Percentiles rank a stretch among this genome's conserved stretches.
Conservation (phyloP, 2,113 vertebrate species). For the Oreochromis niloticus region DNA sequence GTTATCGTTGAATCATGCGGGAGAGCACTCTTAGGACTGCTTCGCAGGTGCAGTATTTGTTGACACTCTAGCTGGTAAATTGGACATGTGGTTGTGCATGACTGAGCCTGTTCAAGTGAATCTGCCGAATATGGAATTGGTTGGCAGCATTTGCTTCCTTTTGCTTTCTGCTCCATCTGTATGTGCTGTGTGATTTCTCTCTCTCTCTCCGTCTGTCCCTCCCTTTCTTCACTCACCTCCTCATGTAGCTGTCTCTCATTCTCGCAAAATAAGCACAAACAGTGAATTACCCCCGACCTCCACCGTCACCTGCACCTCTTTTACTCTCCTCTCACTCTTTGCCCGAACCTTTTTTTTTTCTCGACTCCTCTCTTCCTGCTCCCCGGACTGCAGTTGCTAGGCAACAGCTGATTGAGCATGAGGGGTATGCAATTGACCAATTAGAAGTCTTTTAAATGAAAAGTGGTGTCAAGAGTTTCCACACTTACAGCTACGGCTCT, state of each 20-base stretch:
- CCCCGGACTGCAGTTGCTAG: slow-evolving; percentile 64
- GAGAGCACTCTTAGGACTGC: slow-evolving; percentile 16
- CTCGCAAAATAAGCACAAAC: not conserved
- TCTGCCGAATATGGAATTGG: slow-evolving; percentile 48
- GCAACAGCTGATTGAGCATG: slow-evolving; percentile 71
- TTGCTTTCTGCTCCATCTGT: slow-evolving; percentile 1
- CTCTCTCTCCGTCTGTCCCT: not conserved
- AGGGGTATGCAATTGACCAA: slow-evolving; percentile 70
- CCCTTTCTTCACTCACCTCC: not conserved
- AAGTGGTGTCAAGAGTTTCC: slow-evolving; percentile 57
- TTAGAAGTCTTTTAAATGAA: slow-evolving; percentile 69
- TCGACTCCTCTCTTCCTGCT: slow-evolving; percentile 9
- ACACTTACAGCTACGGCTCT: slow-evolving; percentile 7
- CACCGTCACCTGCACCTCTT: slow-evolving; percentile 1
- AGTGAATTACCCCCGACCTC: slow-evolving; percentile 30
- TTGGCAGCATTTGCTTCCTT: slow-evolving; percentile 26
- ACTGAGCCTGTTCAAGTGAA: slow-evolving; percentile 44
- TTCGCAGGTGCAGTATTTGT: slow-evolving; percentile 42
- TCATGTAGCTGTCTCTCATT: not conserved
- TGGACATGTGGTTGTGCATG: slow-evolving; percentile 55
- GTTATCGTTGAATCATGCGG: slow-evolving; percentile 36
- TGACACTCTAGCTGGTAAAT: slow-evolving; percentile 55
- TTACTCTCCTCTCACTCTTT: slow-evolving; percentile 33
- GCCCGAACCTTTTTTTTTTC: not conserved
- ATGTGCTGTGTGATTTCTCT: not conserved